These are phyloP conservation scores for Trachemys scripta DNA, from an alignment of 2,113 vertebrate species.

Conservation along the genomic window DNA sequence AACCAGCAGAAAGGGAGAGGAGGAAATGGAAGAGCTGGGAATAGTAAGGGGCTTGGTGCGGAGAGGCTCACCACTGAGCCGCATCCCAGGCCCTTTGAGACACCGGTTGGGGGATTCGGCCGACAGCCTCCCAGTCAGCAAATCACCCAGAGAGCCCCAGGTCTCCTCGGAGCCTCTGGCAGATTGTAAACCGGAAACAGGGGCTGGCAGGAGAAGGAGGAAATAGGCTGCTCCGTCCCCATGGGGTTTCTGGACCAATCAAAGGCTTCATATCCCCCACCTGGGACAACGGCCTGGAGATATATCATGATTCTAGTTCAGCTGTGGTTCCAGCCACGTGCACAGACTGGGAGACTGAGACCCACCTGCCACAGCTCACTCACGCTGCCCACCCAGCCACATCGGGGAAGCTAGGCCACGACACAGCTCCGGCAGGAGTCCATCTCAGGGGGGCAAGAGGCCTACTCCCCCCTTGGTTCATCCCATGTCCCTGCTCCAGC, in stretches of 20 bases:
- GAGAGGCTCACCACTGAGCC: neutral
- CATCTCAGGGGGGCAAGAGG: neutral
- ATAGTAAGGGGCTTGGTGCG: neutral
- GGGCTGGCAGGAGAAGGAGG: neutral
- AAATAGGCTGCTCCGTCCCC: neutral
- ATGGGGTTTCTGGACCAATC: conserved; percentile 39
- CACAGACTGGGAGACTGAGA: rapidly evolving
- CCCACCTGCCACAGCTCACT: rapidly evolving
- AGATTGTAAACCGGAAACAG: conserved; percentile 15
- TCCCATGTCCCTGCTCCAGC: neutral
- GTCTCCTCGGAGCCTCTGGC: neutral
- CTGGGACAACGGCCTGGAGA: neutral
- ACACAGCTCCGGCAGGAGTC: neutral
- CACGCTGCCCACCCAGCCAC: neutral
- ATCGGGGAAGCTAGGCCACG: neutral
- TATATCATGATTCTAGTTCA: neutral
- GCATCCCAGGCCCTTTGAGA: neutral
- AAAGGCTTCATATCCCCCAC: neutral
- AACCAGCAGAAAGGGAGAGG: neutral
- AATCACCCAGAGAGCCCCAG: neutral
- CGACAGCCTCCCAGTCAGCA: neutral
- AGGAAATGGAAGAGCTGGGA: neutral
- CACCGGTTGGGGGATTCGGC: neutral
- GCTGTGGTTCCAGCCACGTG: rapidly evolving
- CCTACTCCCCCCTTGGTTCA: neutral